Evolutionary conservation across 2,797 vertebrate species (phyloP), one percentile per base, ranked within the genome.

Genomic region (Sciurus carolinensis): DNA sequence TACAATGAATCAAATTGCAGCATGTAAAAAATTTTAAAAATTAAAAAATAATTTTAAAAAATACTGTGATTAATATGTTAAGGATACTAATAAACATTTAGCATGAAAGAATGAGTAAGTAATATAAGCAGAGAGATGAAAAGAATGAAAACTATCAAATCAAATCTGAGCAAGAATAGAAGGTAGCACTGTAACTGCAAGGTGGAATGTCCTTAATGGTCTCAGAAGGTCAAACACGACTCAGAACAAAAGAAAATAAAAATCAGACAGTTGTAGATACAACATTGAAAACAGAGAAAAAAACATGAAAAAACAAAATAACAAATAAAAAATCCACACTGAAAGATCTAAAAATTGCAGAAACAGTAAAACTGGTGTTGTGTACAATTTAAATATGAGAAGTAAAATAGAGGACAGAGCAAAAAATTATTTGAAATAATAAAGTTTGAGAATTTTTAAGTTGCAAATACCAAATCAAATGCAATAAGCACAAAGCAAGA

Each of bases 191-290:
- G 9, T 33, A 62, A 3, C 11, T 18, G 54, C 4, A 30, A 36
- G 0, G 15, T 6, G 3, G n/a, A 14, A 57, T 33, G 26, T 42
- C 28, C 15, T 36, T 52, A 11, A 44, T 66, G 2, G 28, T 1
- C 4, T 69, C 24, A 1, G 52, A 18, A 80, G 6, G 50, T 30
- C 15, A 57, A 71, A 72, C 5, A 11, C 26, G 33, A 17, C 17
- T 52, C 22, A 80, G 13, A 14, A 33, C 39, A 62, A 62, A 17
- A 14, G 72, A 7, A 18, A 30, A 62, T 39, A 62, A 50, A 26
- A 14, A 62, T 62, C n/a, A 33, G 13, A 15, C 39, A 66, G n/a
- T 44, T 67, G 22, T 26, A 71, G 3, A 69, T 22, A 50, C 26
- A 72, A 50, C 26, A 50, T 5, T 10, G 5, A 14, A n/a, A 71